Evolutionary conservation across 2,888 invertebrate species (phyloP).

Genomic region (Xiphydria camelus): DNA sequence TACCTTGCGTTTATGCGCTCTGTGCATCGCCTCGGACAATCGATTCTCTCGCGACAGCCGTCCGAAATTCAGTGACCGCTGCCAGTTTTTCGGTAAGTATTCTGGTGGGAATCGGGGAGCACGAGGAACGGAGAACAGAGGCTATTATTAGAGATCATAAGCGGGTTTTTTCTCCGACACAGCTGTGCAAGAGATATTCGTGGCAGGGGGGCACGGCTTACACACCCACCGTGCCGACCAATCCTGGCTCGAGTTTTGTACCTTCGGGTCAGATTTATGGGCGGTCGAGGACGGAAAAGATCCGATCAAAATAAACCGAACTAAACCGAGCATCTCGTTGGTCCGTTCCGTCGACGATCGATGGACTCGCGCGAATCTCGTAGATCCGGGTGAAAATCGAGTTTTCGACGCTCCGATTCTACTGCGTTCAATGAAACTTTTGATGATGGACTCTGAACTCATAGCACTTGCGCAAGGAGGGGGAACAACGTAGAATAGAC

Average conservation of each 20-base stretch:
- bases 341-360: no score
- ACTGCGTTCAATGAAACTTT: no score
- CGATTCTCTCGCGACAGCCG: no score
- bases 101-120: neutral
- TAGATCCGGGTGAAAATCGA: no score
- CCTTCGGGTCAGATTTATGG: neutral
- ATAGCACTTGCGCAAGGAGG: no score
- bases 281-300: neutral
- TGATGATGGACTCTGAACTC: no score
- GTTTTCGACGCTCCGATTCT: no score
- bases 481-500: no score
- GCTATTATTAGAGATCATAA: neutral
- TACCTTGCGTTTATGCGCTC: neutral
- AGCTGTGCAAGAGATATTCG: conserved; percentile 1
- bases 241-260: conserved; percentile 10
- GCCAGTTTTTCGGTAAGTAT: no score
- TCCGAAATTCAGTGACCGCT: no score
- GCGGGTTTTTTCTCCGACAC: neutral
- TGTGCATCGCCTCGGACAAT: neutral
- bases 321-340: neutral
- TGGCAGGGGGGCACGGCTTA: conserved; percentile 18
- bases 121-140: neutral
- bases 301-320: neutral
- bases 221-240: conserved; percentile 21
- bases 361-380: no score